A percentile compares a stretch with the other conserved stretches of the same genome.
Evolutionary conservation across 2,797 vertebrate genomes (phyloP).

Genomic region (Bovichtus diacanthus): DNA sequence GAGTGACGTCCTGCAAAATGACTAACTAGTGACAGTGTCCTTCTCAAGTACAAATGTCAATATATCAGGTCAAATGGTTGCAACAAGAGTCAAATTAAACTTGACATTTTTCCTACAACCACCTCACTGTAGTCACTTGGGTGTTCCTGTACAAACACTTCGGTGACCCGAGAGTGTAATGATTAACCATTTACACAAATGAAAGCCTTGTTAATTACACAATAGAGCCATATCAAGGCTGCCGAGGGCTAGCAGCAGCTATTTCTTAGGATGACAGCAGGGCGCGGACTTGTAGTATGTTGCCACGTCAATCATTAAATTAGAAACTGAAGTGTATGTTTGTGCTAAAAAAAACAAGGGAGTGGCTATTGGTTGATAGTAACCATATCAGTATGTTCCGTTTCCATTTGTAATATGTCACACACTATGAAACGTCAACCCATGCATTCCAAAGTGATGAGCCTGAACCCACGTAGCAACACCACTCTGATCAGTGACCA

Average conservation of each 20-base stretch:
- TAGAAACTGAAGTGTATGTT: neutral
- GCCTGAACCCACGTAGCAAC: neutral
- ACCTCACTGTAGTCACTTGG: neutral
- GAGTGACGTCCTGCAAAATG: slow-evolving; percentile 3
- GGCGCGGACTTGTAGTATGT: neutral
- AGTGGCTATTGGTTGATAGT: slow-evolving; percentile 26
- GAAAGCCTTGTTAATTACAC: slow-evolving; percentile 18
- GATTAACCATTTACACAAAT: slow-evolving; percentile 59
- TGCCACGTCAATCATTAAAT: slow-evolving; percentile 25
- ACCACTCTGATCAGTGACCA: neutral
- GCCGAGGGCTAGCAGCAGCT: neutral
- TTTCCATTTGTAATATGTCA: neutral
- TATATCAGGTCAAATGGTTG: neutral
- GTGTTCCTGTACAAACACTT: slow-evolving; percentile 39
- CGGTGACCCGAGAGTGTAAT: slow-evolving; percentile 42
- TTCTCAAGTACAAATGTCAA: slow-evolving; percentile 14
- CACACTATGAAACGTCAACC: neutral
- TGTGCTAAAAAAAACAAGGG: slow-evolving; percentile 33
- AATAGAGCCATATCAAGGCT: neutral
- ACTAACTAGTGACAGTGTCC: neutral
- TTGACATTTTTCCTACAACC: neutral
- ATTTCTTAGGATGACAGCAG: slow-evolving; percentile 40
- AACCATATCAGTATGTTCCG: slow-evolving; percentile 18
- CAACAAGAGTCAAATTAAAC: slow-evolving; percentile 1
- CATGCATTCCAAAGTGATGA: slow-evolving; percentile 32